Base-by-base conservation (phyloP, 2,888 invertebrate genomes). In the Chydorus sphaericus region DNA sequence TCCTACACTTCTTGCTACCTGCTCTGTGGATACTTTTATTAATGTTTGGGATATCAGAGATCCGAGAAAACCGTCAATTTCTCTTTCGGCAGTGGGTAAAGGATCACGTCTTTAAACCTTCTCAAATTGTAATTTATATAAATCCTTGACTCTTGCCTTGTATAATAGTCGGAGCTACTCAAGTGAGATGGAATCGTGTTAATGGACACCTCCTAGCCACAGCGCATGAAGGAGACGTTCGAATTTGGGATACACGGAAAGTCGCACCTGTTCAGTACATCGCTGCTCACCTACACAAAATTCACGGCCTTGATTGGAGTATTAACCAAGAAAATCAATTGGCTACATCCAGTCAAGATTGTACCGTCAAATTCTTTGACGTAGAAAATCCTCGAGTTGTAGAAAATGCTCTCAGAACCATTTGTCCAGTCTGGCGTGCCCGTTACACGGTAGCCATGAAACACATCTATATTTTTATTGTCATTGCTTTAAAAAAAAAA, bases 251-350 rank as follows among this genome's bases (percentile, higher is more conserved):
- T 69, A 85, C 87, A 62, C 77, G 94, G 60, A 92, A 92, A 73
- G 81, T 82, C 51, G 78, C 84, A 54, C 93, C 94, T 1, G 78
- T 91, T 3, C 88, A 91, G 66, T 94, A 93, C 64, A 89, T 96
- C 63, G 85, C 93, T 26, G 94, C 93, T 4, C 94, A 96, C 73
- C 74, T 91, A 59, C 77, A 81, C 48, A 79, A 74, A 69, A 92
- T 94, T 61, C 87, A 92, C 68, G 91, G 93, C 48, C 78, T 96
- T 33, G 93, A 94, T 69, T 96, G 94, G 94, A 90, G 86, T 70
- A 85, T 86, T 14, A 80, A 79, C 60, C 80, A 83, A 64, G 88
- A 89, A 70, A 85, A 84, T 61, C 86, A 87, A 65, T 70, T 90
- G 58, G 85, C 87, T 44, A 92, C 94, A 8, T 90, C 90, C 57